Evolutionary conservation across 2,888 invertebrate genomes (phyloP), one percentile per base, ranked within the genome.

Genomic region (Epirrhoe tristata): DNA sequence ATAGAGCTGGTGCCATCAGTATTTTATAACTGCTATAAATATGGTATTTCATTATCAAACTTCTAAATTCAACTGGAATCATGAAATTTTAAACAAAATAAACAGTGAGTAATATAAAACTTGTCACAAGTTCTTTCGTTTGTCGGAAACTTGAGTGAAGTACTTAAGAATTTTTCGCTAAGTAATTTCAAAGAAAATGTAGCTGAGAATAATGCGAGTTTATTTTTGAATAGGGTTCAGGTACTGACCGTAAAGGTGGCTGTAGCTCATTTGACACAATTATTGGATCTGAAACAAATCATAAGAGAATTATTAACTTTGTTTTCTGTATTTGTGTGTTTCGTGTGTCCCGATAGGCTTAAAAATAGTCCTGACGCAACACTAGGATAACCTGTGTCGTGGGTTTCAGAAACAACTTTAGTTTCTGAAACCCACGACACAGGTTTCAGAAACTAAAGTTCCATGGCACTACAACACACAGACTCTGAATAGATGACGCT

Each of bases 201-300:
- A 16, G 43, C 39, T 31, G n/a, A 52, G 14, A 6, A 56, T 39
- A 51, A 50, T 17, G 10, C 6, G 46, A 10, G 43, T n/a, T 24
- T 17, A 24, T 62, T 56, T 50, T 63, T 63, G 31, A 32, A 56
- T 50, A 68, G 58, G 50, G 8, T 50, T 58, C 58, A 54, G 32
- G 58, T 80, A 90, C 90, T 86, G 77, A 91, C 91, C 87, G 56
- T 88, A 87, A 63, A 88, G 72, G 68, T 85, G 78, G 66, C 79
- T 80, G 82, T 80, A 82, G 77, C 91, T 91, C 90, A 91, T 91
- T 81, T 82, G 78, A 70, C 68, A 66, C 67, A 54, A 65, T 79
- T 76, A 66, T 58, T 52, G 39, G 58, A 81, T 69, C 89, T 89
- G 88, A 66, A 88, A 89, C 77, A 82, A 81, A 64, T 3, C 73